Evolutionary conservation across 37 sponge, comb jelly and placozoan species (phyloP), one percentile per base, ranked within the genome.

Genomic region (Ianthella basta): DNA sequence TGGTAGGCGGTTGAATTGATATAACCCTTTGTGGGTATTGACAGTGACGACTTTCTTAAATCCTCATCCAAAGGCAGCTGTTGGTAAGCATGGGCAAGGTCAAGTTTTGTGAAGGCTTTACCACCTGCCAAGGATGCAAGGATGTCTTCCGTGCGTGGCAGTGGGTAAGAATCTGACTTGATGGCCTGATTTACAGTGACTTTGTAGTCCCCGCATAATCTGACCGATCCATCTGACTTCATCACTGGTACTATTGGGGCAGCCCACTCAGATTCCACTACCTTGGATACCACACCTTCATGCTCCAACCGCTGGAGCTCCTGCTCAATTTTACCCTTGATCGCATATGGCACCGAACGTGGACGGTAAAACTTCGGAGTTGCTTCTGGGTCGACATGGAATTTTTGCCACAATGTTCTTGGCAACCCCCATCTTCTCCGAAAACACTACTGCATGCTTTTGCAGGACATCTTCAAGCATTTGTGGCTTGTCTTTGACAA

Each of bases 181-280:
- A 77, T 77, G 21, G 15, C 53, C 37, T 53, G 85, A 32, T 84
- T 84, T n/a, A 84, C 57, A 12, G 85, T 84, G 24, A 84, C 60
- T 54, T 84, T 84, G 59, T 84, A 75, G 60, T 84, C 85, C 14
- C 85, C 85, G 25, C 85, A 84, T 24, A 84, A 53, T 53, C 74
- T 56, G 15, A 84, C 36, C 38, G 74, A 73, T 14, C 85, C 77
- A 60, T 84, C 77, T 39, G 37, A 19, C 29, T 84, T 84, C 37
- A 84, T 37, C 14, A 72, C 53, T 8, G 85, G 85, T 23, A 84
- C 85, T 25, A 84, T 84, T 54, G 85, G 85, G 32, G 85, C 85
- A 55, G 77, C 85, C 77, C 77, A 84, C 8, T 70, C 60, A 19
- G 85, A 37, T 50, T 30, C 40, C 18, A 37, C 60, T 19, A 84